Conservation (phyloP, 2,113 vertebrate species). For the Lophotis ruficrista region DNA sequence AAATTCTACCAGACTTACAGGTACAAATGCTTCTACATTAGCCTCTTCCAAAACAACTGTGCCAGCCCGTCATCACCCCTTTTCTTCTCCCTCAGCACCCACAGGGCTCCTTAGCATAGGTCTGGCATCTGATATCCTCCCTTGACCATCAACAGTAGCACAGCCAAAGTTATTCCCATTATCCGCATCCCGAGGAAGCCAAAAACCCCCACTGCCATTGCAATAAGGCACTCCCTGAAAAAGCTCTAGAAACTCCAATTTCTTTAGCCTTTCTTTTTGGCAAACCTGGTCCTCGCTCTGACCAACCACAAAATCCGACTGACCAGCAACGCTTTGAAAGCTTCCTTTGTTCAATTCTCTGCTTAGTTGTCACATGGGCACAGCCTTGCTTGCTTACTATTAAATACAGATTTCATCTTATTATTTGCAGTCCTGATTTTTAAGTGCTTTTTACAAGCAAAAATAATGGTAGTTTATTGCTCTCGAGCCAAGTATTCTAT, state of each 20-base stretch:
- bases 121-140: neutral
- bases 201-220: neutral
- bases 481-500: neutral
- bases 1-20: neutral
- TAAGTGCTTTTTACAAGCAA: neutral
- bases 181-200: neutral
- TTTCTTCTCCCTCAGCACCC: neutral
- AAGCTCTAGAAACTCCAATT: neutral
- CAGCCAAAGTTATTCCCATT: neutral
- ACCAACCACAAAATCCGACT: neutral
- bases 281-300: neutral
- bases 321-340: neutral
- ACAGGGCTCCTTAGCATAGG: neutral
- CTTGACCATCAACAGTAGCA: neutral
- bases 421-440: neutral
- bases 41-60: neutral
- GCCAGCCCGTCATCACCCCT: neutral
- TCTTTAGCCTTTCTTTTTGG: neutral
- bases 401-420: neutral
- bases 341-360: neutral
- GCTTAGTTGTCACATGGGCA: neutral
- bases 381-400: neutral
- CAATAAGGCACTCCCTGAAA: neutral
- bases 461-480: neutral
- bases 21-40: neutral